phyloP scores from a whole-genome alignment of 2,113 vertebrate species.

The Mirounga angustirostris region DNA sequence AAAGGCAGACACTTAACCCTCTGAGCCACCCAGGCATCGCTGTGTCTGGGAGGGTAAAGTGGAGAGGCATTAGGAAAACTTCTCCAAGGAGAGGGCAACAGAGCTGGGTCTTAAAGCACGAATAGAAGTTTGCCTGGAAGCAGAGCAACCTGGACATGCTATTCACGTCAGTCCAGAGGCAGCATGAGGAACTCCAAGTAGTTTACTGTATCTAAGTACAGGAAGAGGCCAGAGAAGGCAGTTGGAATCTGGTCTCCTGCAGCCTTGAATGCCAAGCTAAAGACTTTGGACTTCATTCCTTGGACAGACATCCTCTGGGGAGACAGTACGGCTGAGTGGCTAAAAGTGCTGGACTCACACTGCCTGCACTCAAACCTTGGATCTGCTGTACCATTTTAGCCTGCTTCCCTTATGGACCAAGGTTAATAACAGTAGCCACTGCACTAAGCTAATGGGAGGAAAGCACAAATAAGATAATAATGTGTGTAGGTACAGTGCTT shows the following conservation, averaged over 20 bases:
- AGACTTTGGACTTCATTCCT: background rate
- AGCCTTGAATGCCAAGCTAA: background rate
- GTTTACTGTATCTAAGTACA: background rate
- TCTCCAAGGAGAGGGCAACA: background rate
- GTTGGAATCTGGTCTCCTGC: background rate
- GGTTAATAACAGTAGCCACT: conserved; percentile 72
- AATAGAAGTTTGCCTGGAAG: background rate
- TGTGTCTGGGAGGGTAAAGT: background rate
- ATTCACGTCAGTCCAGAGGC: background rate
- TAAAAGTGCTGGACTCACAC: background rate
- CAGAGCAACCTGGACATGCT: background rate
- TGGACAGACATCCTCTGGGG: background rate
- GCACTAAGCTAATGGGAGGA: background rate
- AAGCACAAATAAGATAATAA: conserved; percentile 53
- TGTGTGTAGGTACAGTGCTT: background rate
- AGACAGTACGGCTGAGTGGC: background rate
- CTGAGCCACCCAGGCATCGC: background rate
- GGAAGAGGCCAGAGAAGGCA: background rate
- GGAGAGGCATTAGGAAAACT: background rate
- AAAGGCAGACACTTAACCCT: background rate
- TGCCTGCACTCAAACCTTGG: background rate
- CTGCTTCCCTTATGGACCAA: background rate
- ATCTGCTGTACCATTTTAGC: background rate
- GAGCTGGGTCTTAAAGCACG: background rate
- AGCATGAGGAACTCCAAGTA: background rate